Base-by-base conservation (phyloP, 2,888 invertebrate species). In the Sympetrum striolatum region DNA sequence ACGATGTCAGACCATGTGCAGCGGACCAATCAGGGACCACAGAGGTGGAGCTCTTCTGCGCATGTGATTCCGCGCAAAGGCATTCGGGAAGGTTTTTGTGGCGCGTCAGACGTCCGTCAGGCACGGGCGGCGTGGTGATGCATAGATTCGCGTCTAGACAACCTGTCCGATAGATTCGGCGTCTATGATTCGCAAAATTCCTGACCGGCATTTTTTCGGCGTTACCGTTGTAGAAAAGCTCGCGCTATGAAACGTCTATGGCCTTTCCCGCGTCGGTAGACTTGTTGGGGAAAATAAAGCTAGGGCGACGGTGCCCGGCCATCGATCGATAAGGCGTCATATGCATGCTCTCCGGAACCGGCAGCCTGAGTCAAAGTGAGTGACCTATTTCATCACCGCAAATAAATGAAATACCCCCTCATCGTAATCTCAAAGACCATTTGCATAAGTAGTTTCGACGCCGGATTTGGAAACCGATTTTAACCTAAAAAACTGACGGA, bases 1-100 rank as follows among this genome's bases (percentile, higher is more conserved):
- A 95, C 95, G 95, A 96, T 96, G 96, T 96, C 96, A 96, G 96
- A 96, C 96, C 96, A 96, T 96, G 96, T 95, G 95, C 94, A 93
- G 93, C 93, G 95, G 94, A 93, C 96, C 96, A 96, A 96, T 96
- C 93, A 94, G 94, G 92, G 91, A 91, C 90, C 92, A 92, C 86
- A 60, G 86, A 86, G 86, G 86, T 37, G 64, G 93, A 93, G 93
- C 93, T 93, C 91, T 92, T 92, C 92, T 92, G 92, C 93, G 93
- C 93, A 92, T 92, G 93, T 94, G 93, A 86, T 86, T 64, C 64
- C 86, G 86, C 86, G 86, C 86, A 86, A 86, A 86, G 86, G 60
- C 86, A 48, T 48, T 86, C 60, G 86, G 82, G 86, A 86, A 60
- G 64, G 18, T 37, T n/a, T 25, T 25, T 58, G 82, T 53, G 82